Evolutionary conservation across 2,888 invertebrate species (phyloP), one percentile per base, ranked within the genome.

Genomic region (Nasonia oneida): DNA sequence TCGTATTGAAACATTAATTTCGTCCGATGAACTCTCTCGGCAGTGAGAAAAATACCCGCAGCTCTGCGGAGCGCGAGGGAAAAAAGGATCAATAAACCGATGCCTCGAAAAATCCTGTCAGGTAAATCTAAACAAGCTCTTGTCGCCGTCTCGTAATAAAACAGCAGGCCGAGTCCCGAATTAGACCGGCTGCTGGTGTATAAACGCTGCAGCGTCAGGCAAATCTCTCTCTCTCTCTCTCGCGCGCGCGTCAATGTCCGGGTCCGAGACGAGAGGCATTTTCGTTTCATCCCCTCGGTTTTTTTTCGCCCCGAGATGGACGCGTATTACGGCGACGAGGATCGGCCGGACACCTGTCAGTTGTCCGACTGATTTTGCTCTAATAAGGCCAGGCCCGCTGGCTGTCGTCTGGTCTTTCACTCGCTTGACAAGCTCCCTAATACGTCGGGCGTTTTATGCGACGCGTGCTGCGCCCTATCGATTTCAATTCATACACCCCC

Each of bases 321-420:
- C 79, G 75, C 33, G 80, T 81, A 83, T 81, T 76, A 80, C 53
- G 76, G 79, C 50, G 77, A 37, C 23, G 64, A 64, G 75, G 74
- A 70, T 39, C 78, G 50, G 73, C 71, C 67, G 83, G 87, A 87
- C 87, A 88, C 86, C 88, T 87, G 87, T 86, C 84, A 87, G 84
- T 87, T 82, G 82, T 82, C 82, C 47, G 73, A 86, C 84, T 84
- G 87, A 83, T 84, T 87, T 61, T 88, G 80, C 85, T 79, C 84
- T 87, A 81, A 85, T 82, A 86, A 85, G 47, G 57, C 42, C 42
- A 47, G 3, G 39, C 86, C 81, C 76, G 73, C 81, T 74, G 23
- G 70, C 77, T 86, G 84, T 87, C 86, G 82, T 86, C 86, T 86
- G 77, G 83, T 70, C 85, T 83, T 87, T 87, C 81, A 77, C 85